Evolutionary conservation across 2,888 invertebrate species (phyloP).

Genomic region (Drosophila robusta): DNA sequence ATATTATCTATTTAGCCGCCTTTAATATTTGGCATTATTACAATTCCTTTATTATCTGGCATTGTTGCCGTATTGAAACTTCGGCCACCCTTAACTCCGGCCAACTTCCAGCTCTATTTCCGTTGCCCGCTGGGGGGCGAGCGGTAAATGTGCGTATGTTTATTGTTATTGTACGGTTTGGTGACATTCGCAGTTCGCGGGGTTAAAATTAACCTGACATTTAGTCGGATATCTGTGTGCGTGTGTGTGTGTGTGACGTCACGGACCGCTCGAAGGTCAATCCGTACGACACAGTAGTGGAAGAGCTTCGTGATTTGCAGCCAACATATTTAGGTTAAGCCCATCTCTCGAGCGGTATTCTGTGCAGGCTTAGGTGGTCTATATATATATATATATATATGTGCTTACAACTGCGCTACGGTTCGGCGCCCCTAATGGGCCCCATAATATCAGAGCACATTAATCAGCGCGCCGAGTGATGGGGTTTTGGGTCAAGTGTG

Average conservation of each 20-base stretch:
- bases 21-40: neutral
- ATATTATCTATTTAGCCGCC: too few species aligned
- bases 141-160: conserved; percentile 5
- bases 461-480: conserved; percentile 41
- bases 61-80: too few species aligned
- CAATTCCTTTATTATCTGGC: too few species aligned
- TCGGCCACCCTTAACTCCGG: too few species aligned
- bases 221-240: conserved; percentile 17
- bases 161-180: conserved; percentile 10
- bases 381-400: too few species aligned
- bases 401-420: neutral
- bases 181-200: conserved; percentile 22
- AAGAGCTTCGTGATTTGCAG: conserved; percentile 49
- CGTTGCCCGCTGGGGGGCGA: conserved; percentile 31
- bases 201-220: conserved; percentile 55
- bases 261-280: conserved; percentile 63
- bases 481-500: conserved; percentile 3
- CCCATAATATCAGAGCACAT: conserved; percentile 36
- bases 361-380: conserved; percentile 38
- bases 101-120: conserved; percentile 9
- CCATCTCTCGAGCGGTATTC: conserved; percentile 42
- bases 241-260: conserved; percentile 59
- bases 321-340: conserved; percentile 70
- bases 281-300: conserved; percentile 28
- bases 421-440: conserved; percentile 14